Evolutionary conservation across 2,113 vertebrate species (phyloP), one percentile per base, ranked within the genome.

Genomic region (Octodon degus): DNA sequence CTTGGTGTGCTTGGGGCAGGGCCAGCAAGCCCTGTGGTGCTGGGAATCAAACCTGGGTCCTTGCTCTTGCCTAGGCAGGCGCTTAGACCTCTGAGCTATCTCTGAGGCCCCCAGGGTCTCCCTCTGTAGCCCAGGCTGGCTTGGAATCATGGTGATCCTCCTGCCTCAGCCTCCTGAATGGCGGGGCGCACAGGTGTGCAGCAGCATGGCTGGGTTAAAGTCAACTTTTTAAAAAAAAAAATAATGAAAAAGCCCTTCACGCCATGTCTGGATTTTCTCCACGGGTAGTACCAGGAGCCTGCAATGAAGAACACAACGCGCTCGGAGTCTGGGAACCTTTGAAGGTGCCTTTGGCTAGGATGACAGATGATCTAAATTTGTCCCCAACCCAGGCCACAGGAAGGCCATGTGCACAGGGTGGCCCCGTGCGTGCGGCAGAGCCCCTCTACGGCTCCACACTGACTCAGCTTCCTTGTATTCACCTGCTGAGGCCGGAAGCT

Each of bases 381-480:
- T 94, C 25, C 80, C 97, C 90, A 95, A 47, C 58, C 95, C 70
- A 47, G 80, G 77, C 81, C 2, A 6, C 97, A 87, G 97, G 98
- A 98, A 97, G 96, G 90, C 72, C 91, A 67, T 92, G 91, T 97
- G 96, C 86, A 96, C 89, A 98, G 97, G 92, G 76, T 2, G 89
- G 72, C 79, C 14, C n/a, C 24, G 53, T 24, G 10, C 24, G 53
- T 24, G 10, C n/a, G 25, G n/a, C 72, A 24, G 34, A 6, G 11
- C 72, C 72, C 22, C 37, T 74, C 37, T 0, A 30, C 34, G 32
- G 68, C 72, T 3, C 37, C 40, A 30, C 12, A 43, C 74, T 50
- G 74, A 50, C 43, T 47, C 76, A 50, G 43, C 76, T 79, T 79
- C 76, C 43, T 79, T 2, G 3, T 32, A 79, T 79, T 79, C 74